Conservation (phyloP, 2,113 vertebrate genomes). For the Callionymus lyra region DNA sequence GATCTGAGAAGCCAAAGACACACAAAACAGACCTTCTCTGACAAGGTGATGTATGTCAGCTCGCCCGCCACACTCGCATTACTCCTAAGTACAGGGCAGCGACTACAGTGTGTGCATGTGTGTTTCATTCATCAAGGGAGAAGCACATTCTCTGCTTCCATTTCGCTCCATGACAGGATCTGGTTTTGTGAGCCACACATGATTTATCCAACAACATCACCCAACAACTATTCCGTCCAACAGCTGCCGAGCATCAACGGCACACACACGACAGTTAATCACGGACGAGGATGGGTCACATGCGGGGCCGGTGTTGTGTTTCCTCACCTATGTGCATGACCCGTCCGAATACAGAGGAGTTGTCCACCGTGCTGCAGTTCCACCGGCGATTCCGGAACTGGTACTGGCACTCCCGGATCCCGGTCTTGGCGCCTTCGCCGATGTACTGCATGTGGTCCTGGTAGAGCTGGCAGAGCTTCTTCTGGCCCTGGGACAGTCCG, state of each 20-base stretch:
- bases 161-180: constrained; percentile 34
- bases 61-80: constrained; percentile 27
- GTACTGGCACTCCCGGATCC: constrained; percentile 93
- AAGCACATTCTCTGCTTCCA: constrained; percentile 37
- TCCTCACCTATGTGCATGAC: constrained; percentile 90
- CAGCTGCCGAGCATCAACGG: constrained; percentile 53
- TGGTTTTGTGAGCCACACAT: constrained; percentile 42
- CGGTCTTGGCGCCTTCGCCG: constrained; percentile 89
- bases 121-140: constrained; percentile 37
- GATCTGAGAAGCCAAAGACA: no score
- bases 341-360: constrained; percentile 86
- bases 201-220: constrained; percentile 59
- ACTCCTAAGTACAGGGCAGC: constrained; percentile 39
- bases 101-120: constrained; percentile 18
- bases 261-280: constrained; percentile 4
- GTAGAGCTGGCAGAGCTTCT: constrained; percentile 95
- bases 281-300: constrained; percentile 1
- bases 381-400: constrained; percentile 93
- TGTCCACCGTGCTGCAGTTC: constrained; percentile 98
- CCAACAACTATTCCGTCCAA: constrained; percentile 53
- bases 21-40: constrained; percentile 13
- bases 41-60: constrained; percentile 30
- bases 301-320: background rate
- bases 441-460: constrained; percentile 99
- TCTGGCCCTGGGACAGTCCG: constrained; percentile 89